Conservation (phyloP, 2,888 invertebrate species). For the Carabus problematicus region DNA sequence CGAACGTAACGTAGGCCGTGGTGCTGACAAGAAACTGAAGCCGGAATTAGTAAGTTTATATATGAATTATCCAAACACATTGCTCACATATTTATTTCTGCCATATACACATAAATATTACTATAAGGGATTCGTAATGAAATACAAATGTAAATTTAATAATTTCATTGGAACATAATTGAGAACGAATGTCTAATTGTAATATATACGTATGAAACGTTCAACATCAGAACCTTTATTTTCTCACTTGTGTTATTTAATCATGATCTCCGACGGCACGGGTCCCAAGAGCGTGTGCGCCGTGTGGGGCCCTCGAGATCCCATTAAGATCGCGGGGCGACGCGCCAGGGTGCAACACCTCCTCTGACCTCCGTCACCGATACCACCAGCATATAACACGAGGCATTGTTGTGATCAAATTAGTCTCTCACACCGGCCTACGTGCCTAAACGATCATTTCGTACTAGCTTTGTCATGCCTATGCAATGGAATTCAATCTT, state of each 20-base stretch:
- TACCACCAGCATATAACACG: constrained; percentile 30
- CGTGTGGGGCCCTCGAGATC: constrained; percentile 38
- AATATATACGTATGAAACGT: too few species aligned
- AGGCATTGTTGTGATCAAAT: constrained; percentile 40
- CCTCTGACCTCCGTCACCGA: constrained; percentile 29
- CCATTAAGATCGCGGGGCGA: constrained; percentile 36
- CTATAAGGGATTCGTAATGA: too few species aligned
- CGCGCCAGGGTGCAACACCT: constrained; percentile 37
- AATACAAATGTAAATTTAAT: too few species aligned
- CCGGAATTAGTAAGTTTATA: constrained; percentile 86
- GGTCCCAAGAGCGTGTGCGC: not conserved
- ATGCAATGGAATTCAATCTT: too few species aligned
- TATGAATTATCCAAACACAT: not conserved
- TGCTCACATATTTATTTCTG: constrained; percentile 7
- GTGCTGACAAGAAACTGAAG: constrained; percentile 92
- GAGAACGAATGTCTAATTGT: too few species aligned
- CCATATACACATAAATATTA: too few species aligned
- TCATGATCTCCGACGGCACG: constrained; percentile 6
- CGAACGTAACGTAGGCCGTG: constrained; percentile 82
- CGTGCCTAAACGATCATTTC: not conserved
- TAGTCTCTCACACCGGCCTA: constrained; percentile 23
- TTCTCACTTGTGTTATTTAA: constrained; percentile 6
- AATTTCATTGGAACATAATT: too few species aligned
- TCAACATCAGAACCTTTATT: not conserved
- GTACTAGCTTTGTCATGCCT: too few species aligned